Base-by-base conservation (phyloP, 2,113 vertebrate species). In the Dicentrarchus labrax region DNA sequence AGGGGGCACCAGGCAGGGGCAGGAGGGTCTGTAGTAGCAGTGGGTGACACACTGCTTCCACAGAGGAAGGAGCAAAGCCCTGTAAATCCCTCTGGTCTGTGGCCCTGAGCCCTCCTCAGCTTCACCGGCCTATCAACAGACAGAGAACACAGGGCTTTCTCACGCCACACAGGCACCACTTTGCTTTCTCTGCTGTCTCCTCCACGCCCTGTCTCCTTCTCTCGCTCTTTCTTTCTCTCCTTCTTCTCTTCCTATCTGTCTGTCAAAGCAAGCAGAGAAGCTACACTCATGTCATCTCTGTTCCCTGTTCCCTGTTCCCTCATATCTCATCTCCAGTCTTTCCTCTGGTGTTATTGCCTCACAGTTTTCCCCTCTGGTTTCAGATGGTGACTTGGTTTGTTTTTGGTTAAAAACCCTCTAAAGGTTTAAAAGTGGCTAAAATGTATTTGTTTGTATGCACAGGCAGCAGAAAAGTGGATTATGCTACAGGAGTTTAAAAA, bases 61-160 rank as follows among this genome's bases (percentile, higher is more conserved):
- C 80, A 94, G 94, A 94, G 94, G 92, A 94, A 94, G 91, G 77
- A 93, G 91, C 89, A 94, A 93, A 94, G 93, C 92, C 86, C 84
- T 54, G 84, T 93, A 93, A 93, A 93, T 93, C 93, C 91, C 88
- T 85, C 80, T 74, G 88, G 86, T 92, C 89, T 89, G 86, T 38
- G 86, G 84, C 69, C 77, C 86, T 88, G 89, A 91, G 91, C 89
- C 88, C 79, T 93, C 88, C 88, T 92, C 86, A 76, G 85, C 87
- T 82, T 76, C 90, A 86, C 77, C 82, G 69, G 82, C 89, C 93
- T 90, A 88, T 94, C 90, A 90, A 76, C 89, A 92, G 69, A 77
- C 84, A 75, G 86, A 62, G 69, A 88, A 87, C 84, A 82, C 75
- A 50, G 88, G 43, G 68, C 90, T 92, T 93, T 94, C 92, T 93